Conservation (phyloP, 2,113 vertebrate genomes). For the Cyanoderma ruficeps region DNA sequence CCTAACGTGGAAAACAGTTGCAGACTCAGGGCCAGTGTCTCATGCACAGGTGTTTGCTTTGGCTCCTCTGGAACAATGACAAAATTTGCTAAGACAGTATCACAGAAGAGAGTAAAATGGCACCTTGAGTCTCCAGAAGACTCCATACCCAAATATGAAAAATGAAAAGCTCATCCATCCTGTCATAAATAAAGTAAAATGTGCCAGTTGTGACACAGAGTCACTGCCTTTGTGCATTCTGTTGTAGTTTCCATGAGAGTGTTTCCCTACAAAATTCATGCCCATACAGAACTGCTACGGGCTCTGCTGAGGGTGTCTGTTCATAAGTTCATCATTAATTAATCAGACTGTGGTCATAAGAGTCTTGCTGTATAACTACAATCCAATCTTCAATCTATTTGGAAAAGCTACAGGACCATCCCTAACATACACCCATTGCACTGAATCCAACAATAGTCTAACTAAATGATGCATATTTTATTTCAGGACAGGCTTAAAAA, state of each 20-base stretch:
- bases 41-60: neutral
- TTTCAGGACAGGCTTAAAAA: neutral
- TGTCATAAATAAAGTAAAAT: neutral
- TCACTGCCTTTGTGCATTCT: neutral
- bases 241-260: neutral
- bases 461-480: neutral
- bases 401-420: neutral
- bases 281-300: neutral
- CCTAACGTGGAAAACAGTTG: neutral
- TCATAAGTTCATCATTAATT: neutral
- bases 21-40: neutral
- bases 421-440: neutral
- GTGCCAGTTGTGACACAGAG: neutral
- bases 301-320: neutral
- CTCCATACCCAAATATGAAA: neutral
- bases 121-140: neutral
- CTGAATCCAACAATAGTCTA: neutral
- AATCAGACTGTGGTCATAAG: neutral
- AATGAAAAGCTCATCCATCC: neutral
- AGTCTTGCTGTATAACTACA: neutral
- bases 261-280: neutral
- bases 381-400: neutral
- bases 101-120: neutral
- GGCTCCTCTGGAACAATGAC: neutral
- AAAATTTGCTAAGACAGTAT: neutral